Evolutionary conservation across 2,888 invertebrate genomes (phyloP).

Genomic region (Clanis bilineata): DNA sequence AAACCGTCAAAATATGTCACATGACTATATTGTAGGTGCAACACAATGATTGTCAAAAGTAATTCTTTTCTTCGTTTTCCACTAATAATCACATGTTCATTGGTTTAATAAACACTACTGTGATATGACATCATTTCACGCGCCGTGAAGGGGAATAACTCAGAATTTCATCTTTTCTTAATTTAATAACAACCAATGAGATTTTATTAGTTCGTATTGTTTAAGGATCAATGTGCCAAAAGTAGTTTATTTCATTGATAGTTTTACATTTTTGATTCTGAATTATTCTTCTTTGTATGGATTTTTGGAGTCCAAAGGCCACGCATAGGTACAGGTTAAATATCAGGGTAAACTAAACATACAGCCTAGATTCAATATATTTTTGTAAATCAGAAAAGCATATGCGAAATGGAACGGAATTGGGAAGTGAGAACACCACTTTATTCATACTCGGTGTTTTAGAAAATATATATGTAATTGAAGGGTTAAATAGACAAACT

Average conservation of each 20-base stretch:
- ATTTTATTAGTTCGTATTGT: conserved; percentile 24
- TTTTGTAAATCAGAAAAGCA: background rate
- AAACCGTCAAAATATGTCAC: background rate
- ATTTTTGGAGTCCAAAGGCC: background rate
- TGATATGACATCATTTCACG: conserved; percentile 10
- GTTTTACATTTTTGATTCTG: conserved; percentile 1
- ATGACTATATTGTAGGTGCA: background rate
- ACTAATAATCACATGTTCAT: background rate
- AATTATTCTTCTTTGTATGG: conserved; percentile 4
- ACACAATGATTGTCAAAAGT: conserved; percentile 11
- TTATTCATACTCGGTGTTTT: background rate
- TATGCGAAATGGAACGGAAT: background rate
- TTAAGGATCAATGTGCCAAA: conserved; percentile 46
- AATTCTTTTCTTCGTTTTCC: conserved; percentile 3
- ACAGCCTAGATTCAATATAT: background rate
- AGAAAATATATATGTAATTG: too few species aligned
- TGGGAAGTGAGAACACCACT: background rate
- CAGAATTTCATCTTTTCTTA: background rate
- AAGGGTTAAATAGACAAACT: too few species aligned
- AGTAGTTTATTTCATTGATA: conserved; percentile 20
- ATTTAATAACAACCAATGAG: background rate
- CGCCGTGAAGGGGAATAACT: background rate
- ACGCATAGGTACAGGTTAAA: conserved; percentile 7
- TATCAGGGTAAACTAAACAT: conserved; percentile 11
- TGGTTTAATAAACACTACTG: conserved; percentile 5